Base-by-base conservation (phyloP, 2,797 vertebrate genomes). In the Lepus townsendii region DNA sequence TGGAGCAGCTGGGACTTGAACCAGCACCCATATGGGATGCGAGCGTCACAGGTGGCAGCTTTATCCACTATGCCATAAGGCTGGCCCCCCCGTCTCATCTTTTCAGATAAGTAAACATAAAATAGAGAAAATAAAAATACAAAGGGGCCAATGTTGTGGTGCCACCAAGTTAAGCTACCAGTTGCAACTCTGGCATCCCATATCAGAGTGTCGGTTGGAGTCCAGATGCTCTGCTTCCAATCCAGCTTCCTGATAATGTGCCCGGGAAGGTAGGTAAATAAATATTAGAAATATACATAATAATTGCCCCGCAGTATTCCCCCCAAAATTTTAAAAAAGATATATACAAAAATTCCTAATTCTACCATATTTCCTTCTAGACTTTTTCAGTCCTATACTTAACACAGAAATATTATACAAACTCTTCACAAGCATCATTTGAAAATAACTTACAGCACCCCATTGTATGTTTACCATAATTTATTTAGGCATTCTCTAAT, bases 401-500 rank as follows among this genome's bases (percentile, higher is more conserved):
- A 68, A 84, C 72, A 72, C 6, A 69, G 30, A 52, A 93, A 73
- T 52, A 38, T 73, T 83, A 84, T 30, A 78, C 19, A 82, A 94
- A 91, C 24, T 88, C 47, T 68, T 75, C 26, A 65, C 65, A 52
- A 96, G 76, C 63, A 90, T 78, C n/a, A 76, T 76, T 92, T 75
- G 32, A 78, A 87, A 62, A 63, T 62, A 69, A 77, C 54, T 76
- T 13, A 72, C 14, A 77, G 69, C 9, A 79, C 87, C 60, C 54
- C 38, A 80, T 50, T 79, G 52, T 68, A 2, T 90, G 62, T 82
- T 87, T 88, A 76, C 35, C 77, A 77, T 30, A 76, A 71, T 93
- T 91, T 84, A 91, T 22, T 88, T 90, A 83, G 30, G 19, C 8
- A 65, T 52, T 87, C 35, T 32, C 24, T 92, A 95, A 90, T 75